Percentiles rank a stretch among this genome's conserved stretches.
Evolutionary conservation across 2,888 invertebrate species (phyloP).

Genomic region (Heliconius ethilla): DNA sequence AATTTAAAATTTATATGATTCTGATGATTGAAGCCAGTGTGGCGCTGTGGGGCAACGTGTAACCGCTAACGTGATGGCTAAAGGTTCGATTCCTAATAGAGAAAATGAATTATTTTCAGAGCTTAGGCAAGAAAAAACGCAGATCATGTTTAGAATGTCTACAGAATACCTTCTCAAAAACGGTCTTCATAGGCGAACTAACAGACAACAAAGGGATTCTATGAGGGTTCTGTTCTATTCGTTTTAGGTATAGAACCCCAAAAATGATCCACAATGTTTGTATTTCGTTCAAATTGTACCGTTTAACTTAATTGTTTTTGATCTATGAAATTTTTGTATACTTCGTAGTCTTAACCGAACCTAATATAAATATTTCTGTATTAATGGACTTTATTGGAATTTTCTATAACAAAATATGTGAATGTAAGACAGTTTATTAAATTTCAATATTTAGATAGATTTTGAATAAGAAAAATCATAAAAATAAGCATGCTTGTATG

Average conservation of each 20-base stretch:
- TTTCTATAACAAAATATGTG: too few species aligned
- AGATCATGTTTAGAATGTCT: too few species aligned
- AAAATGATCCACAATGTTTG: not conserved
- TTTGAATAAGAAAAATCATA: too few species aligned
- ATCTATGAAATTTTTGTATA: not conserved
- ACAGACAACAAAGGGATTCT: too few species aligned
- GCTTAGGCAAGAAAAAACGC: too few species aligned
- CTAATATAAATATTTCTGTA: not conserved
- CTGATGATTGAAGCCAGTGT: not conserved
- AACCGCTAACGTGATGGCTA: rapidly evolving
- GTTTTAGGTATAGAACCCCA: not conserved
- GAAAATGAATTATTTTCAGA: not conserved
- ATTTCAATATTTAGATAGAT: not conserved
- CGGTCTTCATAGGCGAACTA: too few species aligned
- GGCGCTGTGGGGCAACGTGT: not conserved
- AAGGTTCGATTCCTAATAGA: not conserved
- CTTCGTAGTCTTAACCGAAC: not conserved
- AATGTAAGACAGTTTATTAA: not conserved
- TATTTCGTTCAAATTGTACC: not conserved
- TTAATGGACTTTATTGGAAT: not conserved
- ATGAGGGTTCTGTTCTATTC: too few species aligned
- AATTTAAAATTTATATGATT: not conserved
- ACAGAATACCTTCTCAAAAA: too few species aligned
- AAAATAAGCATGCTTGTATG: not conserved
- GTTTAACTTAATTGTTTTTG: not conserved